Conservation (phyloP, 2,113 vertebrate species). For the Anolis carolinensis region DNA sequence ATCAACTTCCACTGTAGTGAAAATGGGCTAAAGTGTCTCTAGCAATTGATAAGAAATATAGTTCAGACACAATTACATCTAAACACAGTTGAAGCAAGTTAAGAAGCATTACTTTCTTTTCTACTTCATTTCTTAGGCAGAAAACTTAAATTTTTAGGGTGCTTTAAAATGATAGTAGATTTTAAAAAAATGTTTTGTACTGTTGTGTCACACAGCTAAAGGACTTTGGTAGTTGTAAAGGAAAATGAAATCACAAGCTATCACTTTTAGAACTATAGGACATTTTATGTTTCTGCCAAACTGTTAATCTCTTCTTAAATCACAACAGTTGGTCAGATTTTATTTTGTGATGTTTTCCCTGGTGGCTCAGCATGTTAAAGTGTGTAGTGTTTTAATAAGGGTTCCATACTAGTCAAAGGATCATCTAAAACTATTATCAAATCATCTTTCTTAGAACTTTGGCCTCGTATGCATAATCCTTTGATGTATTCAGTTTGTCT, state of each 20-base stretch:
- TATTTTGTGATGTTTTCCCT: background rate
- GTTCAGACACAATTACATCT: background rate
- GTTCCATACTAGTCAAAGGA: too few relatives aligned
- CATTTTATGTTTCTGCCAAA: background rate
- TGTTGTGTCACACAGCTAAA: background rate
- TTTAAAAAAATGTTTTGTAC: background rate
- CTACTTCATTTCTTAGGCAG: background rate
- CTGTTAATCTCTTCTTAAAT: background rate
- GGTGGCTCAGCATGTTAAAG: too few relatives aligned
- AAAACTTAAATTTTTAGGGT: background rate
- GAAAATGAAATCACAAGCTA: slow-evolving; percentile 5
- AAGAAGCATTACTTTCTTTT: background rate
- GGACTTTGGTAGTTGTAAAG: background rate
- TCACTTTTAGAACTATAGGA: background rate
- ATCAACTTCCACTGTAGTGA: too few relatives aligned
- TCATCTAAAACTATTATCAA: too few relatives aligned
- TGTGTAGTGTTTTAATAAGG: too few relatives aligned
- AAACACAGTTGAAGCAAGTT: background rate
- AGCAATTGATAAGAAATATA: background rate
- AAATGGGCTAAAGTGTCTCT: too few relatives aligned
- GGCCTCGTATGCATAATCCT: too few relatives aligned
- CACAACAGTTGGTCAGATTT: background rate
- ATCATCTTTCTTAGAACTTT: too few relatives aligned
- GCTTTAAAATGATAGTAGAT: background rate
- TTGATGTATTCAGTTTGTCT: too few relatives aligned